These are phyloP conservation scores for Busseola fusca DNA, from an alignment of 2,888 invertebrate genomes.

Conservation along the genomic window DNA sequence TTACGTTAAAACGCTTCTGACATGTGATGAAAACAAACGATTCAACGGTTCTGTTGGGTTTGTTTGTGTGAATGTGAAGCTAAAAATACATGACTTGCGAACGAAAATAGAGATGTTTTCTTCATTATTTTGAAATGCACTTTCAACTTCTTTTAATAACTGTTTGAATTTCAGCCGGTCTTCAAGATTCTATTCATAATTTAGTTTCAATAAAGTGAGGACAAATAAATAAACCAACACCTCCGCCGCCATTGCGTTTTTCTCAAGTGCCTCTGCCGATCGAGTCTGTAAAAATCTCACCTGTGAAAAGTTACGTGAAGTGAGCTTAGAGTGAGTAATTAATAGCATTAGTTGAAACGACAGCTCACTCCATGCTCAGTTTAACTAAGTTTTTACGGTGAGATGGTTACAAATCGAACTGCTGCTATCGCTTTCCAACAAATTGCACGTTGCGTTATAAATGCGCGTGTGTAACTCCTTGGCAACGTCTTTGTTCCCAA, in stretches of 20 bases:
- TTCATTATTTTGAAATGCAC: slow-evolving; percentile 6
- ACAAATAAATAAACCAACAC: neutral
- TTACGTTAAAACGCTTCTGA: slow-evolving; percentile 47
- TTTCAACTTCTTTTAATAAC: neutral
- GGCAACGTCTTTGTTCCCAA: neutral
- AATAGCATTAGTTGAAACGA: too few relatives aligned
- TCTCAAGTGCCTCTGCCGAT: too few relatives aligned
- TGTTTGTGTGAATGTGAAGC: slow-evolving; percentile 26
- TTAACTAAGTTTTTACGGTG: too few relatives aligned
- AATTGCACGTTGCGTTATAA: neutral
- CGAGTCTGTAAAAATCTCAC: too few relatives aligned
- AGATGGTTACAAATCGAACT: too few relatives aligned
- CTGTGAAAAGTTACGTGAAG: too few relatives aligned
- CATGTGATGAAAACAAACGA: slow-evolving; percentile 42
- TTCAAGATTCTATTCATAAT: neutral
- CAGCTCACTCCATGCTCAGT: too few relatives aligned
- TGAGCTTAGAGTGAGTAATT: too few relatives aligned
- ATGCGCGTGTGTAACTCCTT: neutral
- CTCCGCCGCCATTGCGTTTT: neutral
- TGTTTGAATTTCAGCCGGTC: neutral
- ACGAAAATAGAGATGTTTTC: neutral
- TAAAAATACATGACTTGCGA: slow-evolving; percentile 16
- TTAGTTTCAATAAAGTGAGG: neutral
- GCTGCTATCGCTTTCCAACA: neutral
- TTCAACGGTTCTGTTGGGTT: slow-evolving; percentile 11